phyloP scores from a whole-genome alignment of 1,140 invertebrate species.

The Bacillus rossius region DNA sequence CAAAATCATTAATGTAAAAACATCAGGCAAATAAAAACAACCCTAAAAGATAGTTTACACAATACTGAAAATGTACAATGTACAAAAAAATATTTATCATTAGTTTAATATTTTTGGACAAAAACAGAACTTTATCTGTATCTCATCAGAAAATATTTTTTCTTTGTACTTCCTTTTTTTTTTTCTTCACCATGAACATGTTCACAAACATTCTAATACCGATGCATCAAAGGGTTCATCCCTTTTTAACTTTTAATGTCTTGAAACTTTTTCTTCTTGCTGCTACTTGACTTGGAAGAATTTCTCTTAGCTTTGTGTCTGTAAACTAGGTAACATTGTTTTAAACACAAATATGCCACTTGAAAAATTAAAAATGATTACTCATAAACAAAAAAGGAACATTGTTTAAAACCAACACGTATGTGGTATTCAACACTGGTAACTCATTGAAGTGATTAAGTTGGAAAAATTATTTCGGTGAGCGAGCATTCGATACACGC shows the following conservation, averaged over 20 bases:
- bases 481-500: not conserved
- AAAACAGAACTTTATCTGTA: too few species aligned
- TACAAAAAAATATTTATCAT: too few species aligned
- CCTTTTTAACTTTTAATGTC: slow-evolving; percentile 3
- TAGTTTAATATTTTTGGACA: too few species aligned
- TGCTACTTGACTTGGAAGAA: not conserved
- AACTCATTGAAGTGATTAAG: slow-evolving; percentile 7
- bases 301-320: not conserved
- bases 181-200: not conserved
- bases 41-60: too few species aligned
- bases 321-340: slow-evolving; percentile 1
- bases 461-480: slow-evolving; percentile 1
- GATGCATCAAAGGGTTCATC: slow-evolving; percentile 12
- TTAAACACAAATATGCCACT: not conserved
- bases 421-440: slow-evolving; percentile 8
- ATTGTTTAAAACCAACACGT: slow-evolving; percentile 7
- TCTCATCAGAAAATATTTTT: too few species aligned
- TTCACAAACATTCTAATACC: slow-evolving; percentile 1
- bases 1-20: too few species aligned
- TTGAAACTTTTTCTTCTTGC: not conserved
- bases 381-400: slow-evolving; percentile 3
- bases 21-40: too few species aligned
- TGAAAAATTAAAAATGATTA: not conserved
- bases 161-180: too few species aligned
- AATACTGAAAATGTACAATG: too few species aligned